Evolutionary conservation across 2,888 invertebrate genomes (phyloP), one percentile per base, ranked within the genome.

Genomic region (Zhuqinia jingwanae): DNA sequence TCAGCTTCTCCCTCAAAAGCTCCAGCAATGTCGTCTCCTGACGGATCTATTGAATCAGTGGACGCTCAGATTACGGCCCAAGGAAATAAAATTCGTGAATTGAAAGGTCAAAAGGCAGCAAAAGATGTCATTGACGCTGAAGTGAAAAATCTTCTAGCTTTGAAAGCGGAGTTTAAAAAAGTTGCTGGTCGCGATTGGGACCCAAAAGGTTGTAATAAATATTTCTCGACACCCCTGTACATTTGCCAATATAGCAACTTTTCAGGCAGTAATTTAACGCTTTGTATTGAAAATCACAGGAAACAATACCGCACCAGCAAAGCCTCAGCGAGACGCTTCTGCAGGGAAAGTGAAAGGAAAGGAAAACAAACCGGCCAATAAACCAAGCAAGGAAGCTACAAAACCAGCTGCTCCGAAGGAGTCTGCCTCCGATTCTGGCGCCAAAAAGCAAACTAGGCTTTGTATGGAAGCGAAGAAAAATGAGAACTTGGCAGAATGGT

Each of bases 401-500:
- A 91, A 91, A 8, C 92, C 91, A 79, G 93, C 94, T 85, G 94
- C 94, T n/a, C n/a, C n/a, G 10, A 91, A 93, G 0, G 92, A 94
- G 0, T 94, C 93, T 0, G 93, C 65, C 6, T 65, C 70, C 11
- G 75, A 89, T 17, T 70, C 27, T 15, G 82, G 79, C 17, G 70
- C n/a, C 5, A 87, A 87, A 36, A 99, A 99, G 92, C 95, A 98
- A 92, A 98, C 99, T 0, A 94, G 98, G 76, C 93, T 99, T 8
- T 99, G 99, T 1, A 93, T 99, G 25, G 99, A 99, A 92, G 97
- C 96, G 0, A 96, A 95, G 91, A 99, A 99, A 92, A 96, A 96
- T 91, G 97, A 96, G 27, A 97, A 98, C 92, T 94, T 99, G 36
- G 94, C 99, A 0, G 99, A 99, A 88, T 99, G 99, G 99, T 99